Evolutionary conservation across 2,888 invertebrate species (phyloP), one percentile per base, ranked within the genome.

Genomic region (Thysanoteuthis rhombus): DNA sequence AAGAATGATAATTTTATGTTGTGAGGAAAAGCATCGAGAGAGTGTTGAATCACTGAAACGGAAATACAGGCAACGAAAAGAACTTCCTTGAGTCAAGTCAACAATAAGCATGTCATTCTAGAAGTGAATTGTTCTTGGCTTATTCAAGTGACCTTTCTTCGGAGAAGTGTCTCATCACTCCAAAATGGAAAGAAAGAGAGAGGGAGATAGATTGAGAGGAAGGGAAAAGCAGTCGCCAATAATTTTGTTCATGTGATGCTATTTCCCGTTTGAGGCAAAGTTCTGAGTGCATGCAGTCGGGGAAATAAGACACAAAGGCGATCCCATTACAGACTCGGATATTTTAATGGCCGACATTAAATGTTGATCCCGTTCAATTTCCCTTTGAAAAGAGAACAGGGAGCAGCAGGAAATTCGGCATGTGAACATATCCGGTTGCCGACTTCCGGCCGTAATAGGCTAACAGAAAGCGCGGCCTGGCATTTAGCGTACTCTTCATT

Each of bases 331-430:
- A 75, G n/a, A n/a, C 75, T 36, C n/a, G 75, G 75, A 75, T 75
- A 75, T 75, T 75, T 75, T 75, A 75, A 75, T 75, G n/a, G 75
- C n/a, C n/a, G n/a, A 19, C 75, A 75, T 75, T 75, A n/a, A 75
- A 75, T n/a, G 75, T 75, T n/a, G 75, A n/a, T 75, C n/a, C 75
- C n/a, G n/a, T 75, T 75, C n/a, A 75, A 75, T 75, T 75, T 36
- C 75, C n/a, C 75, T n/a, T n/a, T n/a, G n/a, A 75, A 75, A 75
- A 75, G 75, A 16, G 75, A 75, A 75, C 75, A n/a, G 75, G 75
- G n/a, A 75, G 75, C 75, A 75, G 75, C 75, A 75, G 75, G 75
- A 75, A 75, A 75, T 75, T n/a, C 75, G 75, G 75, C n/a, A n/a
- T 36, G 75, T 75, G 75, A 75, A 75, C n/a, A 75, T 75, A 75